Base-by-base conservation (phyloP, 2,797 vertebrate genomes). In the Notolepis coatsorum region DNA sequence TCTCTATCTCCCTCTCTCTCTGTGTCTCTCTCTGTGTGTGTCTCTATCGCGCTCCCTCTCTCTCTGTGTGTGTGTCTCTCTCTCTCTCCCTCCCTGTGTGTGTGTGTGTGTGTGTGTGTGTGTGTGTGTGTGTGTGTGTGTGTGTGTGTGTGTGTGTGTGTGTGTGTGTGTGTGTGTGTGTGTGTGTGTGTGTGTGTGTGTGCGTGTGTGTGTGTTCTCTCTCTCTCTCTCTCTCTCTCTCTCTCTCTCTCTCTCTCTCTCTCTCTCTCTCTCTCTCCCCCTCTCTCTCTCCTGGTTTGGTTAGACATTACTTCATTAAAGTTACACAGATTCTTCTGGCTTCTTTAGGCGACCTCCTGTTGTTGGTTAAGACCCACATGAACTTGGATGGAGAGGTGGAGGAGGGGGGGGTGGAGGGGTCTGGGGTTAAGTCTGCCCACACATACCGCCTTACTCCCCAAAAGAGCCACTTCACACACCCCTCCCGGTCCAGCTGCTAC, bases 381-480 rank as follows among this genome's bases (percentile, higher is more conserved):
- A 33, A 38, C 21, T 37, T 43, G 33, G 43, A 38, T 9, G 6
- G 54, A 10, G 50, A 27, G 42, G 28, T 21, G 46, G 50, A 31
- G 25, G 27, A 15, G 31, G 18, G 28, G 21, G 33, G 38, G 8
- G 13, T 25, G 20, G 25, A 8, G 21, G 42, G 12, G n/a, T n/a
- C 41, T 18, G n/a, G 12, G 13, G 17, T 15, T 4, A 18, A 30
- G 43, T 12, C 10, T 27, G 7, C 33, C n/a, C 24, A 27, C 23
- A 42, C 38, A 28, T 42, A 5, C 17, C 24, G 37, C 35, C 23
- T 58, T 46, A 75, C 69, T 1, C 17, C 85, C 74, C n/a, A 7
- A 68, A 47, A 64, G n/a, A n/a, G 47, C 61, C 75, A 79, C 78
- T 74, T 85, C 77, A 82, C 84, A 84, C 64, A 78, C 12, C 17